Evolutionary conservation across 2,113 vertebrate genomes (phyloP).

Genomic region (Scatophagus argus): DNA sequence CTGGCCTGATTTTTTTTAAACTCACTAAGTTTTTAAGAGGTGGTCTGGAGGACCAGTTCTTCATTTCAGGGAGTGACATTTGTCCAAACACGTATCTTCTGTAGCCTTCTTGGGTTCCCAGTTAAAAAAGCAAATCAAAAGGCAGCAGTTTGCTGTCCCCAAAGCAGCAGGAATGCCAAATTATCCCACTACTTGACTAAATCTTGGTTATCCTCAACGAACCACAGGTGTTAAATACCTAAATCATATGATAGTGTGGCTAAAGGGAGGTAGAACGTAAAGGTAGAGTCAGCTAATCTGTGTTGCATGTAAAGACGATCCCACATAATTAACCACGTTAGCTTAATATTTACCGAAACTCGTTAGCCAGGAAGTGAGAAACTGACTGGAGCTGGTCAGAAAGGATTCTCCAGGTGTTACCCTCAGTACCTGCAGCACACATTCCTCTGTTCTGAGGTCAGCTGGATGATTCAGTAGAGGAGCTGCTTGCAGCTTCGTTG

Average conservation of each 20-base stretch:
- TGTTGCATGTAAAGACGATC: neutral
- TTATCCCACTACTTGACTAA: neutral
- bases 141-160: neutral
- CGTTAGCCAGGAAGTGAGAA: too few relatives aligned
- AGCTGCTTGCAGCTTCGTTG: neutral
- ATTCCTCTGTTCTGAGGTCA: neutral
- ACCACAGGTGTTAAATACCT: neutral
- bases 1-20: neutral
- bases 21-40: too few relatives aligned
- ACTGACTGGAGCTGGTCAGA: too few relatives aligned
- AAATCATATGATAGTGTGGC: neutral
- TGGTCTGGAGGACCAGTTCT: too few relatives aligned
- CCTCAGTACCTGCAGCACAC: neutral
- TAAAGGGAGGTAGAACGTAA: neutral
- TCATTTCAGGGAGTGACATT: slow-evolving; percentile 7
- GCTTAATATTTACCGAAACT: neutral
- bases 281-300: too few relatives aligned
- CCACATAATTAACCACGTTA: neutral
- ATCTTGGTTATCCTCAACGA: neutral
- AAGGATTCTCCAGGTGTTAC: neutral
- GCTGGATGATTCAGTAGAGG: neutral
- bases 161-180: slow-evolving; percentile 5
- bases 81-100: neutral
- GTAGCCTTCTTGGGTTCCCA: neutral
- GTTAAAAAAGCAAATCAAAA: neutral